These are phyloP conservation scores for Enteromius mattozi DNA, from an alignment of 2,797 vertebrate species.

Conservation along the genomic window DNA sequence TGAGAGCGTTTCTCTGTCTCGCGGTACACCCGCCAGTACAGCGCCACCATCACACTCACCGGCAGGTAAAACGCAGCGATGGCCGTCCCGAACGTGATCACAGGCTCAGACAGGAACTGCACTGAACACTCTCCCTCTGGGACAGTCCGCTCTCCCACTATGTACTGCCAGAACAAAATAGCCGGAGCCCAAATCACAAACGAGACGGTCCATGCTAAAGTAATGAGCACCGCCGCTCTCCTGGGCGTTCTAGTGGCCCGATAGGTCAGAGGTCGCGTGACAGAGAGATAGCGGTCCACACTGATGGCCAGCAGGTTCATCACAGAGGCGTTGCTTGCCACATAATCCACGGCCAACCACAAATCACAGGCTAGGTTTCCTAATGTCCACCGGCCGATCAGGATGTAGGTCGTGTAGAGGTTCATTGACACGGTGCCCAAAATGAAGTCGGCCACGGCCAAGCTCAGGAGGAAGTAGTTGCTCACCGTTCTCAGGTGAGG, in stretches of 20 bases:
- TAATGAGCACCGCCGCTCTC: slow-evolving; percentile 55
- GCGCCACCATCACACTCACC: slow-evolving; percentile 57
- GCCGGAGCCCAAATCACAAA: slow-evolving; percentile 61
- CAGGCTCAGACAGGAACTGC: slow-evolving; percentile 62
- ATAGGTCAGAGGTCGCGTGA: slow-evolving; percentile 60
- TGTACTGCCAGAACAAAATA: slow-evolving; percentile 61
- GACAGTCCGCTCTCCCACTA: slow-evolving; percentile 59
- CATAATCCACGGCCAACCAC: slow-evolving; percentile 62
- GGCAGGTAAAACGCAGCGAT: slow-evolving; percentile 63
- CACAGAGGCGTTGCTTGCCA: slow-evolving; percentile 62
- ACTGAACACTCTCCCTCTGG: slow-evolving; percentile 54
- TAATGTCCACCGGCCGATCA: slow-evolving; percentile 58
- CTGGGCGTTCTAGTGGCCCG: slow-evolving; percentile 54
- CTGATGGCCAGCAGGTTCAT: slow-evolving; percentile 62
- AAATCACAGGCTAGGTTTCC: slow-evolving; percentile 61
- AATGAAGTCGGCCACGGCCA: slow-evolving; percentile 61
- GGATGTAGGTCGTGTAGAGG: slow-evolving; percentile 62
- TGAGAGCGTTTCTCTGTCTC: slow-evolving; percentile 58
- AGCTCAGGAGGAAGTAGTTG: slow-evolving; percentile 62
- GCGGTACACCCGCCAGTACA: slow-evolving; percentile 60
- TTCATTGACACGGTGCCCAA: slow-evolving; percentile 61
- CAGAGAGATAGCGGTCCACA: slow-evolving; percentile 60
- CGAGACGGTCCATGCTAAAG: slow-evolving; percentile 57
- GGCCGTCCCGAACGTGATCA: slow-evolving; percentile 62
- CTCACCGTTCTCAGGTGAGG: slow-evolving; percentile 57